Base-by-base conservation (phyloP, 2,797 vertebrate genomes). In the Cetoscarus ocellatus region DNA sequence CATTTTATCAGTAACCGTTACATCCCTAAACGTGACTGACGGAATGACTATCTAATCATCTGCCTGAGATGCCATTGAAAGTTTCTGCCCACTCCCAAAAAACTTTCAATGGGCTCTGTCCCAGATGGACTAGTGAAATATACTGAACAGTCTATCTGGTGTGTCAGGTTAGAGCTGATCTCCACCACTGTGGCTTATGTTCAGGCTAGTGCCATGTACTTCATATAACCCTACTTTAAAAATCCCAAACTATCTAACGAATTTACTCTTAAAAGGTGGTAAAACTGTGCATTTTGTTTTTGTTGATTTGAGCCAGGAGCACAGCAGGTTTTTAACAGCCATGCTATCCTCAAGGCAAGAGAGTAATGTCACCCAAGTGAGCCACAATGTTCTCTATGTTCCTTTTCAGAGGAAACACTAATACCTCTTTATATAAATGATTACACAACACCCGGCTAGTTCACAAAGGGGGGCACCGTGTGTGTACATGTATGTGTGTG, bases 361-460 rank as follows among this genome's bases (percentile, higher is more conserved):
- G 52, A 85, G 80, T 67, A 83, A 80, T 77, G 84, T 76, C 86
- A 82, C 71, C 80, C 67, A 76, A 59, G 67, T 61, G 75, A 65
- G 70, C 67, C 69, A 64, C 83, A 83, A 80, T 77, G 84, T 82
- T 79, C 77, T 64, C 66, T 53, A 73, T 78, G 84, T 78, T 84
- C 83, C 61, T 63, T 75, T 76, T 50, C 66, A 58, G 43, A 78
- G 77, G 85, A 85, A 86, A 85, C 80, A 84, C 84, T 80, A 85
- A 89, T 87, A 86, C 78, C 70, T 82, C 87, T 88, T 88, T 87
- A 88, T 86, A 87, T 83, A 88, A 91, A 90, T 75, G 69, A 84
- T 92, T 90, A 87, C 79, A 87, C 84, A 90, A 90, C 61, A 43
- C 70, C 75, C 62, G 34, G 79, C 69, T 58, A 73, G 73, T 77